Conservation (phyloP, 2,888 invertebrate genomes). For the Hypercompe scribonia region DNA sequence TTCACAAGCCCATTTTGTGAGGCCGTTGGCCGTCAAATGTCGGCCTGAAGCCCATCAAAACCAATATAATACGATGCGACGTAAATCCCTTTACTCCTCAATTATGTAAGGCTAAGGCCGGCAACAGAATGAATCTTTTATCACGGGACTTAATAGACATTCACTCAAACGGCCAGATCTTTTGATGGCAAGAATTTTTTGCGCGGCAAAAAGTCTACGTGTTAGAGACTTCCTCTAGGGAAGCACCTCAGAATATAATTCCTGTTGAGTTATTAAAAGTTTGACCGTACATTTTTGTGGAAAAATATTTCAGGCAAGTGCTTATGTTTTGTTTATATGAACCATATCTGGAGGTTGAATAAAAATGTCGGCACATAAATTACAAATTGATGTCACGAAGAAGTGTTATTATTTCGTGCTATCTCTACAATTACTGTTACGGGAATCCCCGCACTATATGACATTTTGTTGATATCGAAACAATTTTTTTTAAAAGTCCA, state of each 20-base stretch:
- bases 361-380: neutral
- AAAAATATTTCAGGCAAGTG: conserved; percentile 1
- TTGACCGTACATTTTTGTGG: conserved; percentile 11
- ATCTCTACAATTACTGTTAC: neutral
- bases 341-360: neutral
- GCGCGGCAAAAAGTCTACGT: neutral
- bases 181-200: conserved; percentile 17
- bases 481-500: no score
- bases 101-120: conserved; percentile 40
- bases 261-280: conserved; percentile 13
- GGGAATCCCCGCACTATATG: no score
- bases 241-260: conserved; percentile 12
- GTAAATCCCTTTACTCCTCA: conserved; percentile 41
- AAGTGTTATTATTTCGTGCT: neutral
- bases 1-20: conserved; percentile 26
- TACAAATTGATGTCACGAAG: neutral
- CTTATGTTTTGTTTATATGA: neutral
- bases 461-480: no score
- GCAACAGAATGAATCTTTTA: conserved; percentile 37
- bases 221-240: conserved; percentile 12
- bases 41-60: conserved; percentile 24
- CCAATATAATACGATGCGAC: conserved; percentile 37
- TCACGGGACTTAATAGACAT: conserved; percentile 32
- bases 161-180: conserved; percentile 9
- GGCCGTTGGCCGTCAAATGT: conserved; percentile 28